phyloP scores from a whole-genome alignment of 2,888 invertebrate genomes.

The Agrochola litura region DNA sequence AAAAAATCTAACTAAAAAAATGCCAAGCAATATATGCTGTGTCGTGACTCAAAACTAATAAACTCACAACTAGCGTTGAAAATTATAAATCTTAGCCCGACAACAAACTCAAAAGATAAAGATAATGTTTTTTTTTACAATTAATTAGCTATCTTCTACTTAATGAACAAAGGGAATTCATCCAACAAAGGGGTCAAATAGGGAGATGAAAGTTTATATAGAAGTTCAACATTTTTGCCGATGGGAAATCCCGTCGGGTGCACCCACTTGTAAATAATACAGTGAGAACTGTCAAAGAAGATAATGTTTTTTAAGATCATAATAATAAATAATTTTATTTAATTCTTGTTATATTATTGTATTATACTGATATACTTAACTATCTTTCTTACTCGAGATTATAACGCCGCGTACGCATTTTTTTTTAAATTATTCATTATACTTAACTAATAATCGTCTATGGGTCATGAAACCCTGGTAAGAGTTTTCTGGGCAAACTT shows the following conservation, averaged over 20 bases:
- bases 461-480: not conserved
- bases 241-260: no score
- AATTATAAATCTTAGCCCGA: not conserved
- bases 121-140: no score
- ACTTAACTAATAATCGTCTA: not conserved
- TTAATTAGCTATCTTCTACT: no score
- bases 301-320: not conserved
- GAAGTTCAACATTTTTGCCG: not conserved
- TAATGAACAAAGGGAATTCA: not conserved
- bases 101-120: not conserved
- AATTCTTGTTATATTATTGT: not conserved
- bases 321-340: not conserved
- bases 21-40: not conserved
- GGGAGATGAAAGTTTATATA: not conserved
- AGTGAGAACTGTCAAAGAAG: not conserved
- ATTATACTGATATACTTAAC: not conserved
- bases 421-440: not conserved
- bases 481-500: no score
- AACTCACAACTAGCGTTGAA: not conserved
- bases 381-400: not conserved
- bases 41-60: not conserved
- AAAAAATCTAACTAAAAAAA: not conserved
- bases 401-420: no score
- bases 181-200: not conserved
- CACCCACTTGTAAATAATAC: not conserved